Conservation (phyloP, 2,113 vertebrate species). For the Ageneiosus marmoratus region DNA sequence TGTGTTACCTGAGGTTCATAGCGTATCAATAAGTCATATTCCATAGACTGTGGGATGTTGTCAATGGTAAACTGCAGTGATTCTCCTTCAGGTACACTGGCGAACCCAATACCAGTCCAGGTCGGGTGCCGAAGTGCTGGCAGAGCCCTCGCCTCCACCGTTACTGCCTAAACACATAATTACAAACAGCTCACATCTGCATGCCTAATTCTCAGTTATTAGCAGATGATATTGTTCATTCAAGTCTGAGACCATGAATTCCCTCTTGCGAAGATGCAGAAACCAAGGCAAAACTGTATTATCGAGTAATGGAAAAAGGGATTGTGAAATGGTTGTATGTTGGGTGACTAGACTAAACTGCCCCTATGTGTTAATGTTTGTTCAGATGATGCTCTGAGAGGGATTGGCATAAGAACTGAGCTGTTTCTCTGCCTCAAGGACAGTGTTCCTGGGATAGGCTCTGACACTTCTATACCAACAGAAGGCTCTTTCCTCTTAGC, state of each 20-base stretch:
- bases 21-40: conserved; percentile 90
- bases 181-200: neutral
- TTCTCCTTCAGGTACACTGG: conserved; percentile 85
- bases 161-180: conserved; percentile 76
- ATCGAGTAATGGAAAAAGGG: neutral
- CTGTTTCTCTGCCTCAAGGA: neutral
- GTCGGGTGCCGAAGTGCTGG: conserved; percentile 82
- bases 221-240: neutral
- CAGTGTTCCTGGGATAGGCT: neutral
- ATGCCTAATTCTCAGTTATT: neutral
- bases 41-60: conserved; percentile 91
- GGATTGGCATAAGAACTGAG: neutral
- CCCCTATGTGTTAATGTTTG: neutral
- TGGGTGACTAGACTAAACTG: neutral
- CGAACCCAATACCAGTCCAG: conserved; percentile 93
- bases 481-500: neutral
- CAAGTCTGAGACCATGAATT: neutral
- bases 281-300: neutral
- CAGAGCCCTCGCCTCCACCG: conserved; percentile 78
- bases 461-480: neutral
- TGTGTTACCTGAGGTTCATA: conserved; percentile 92
- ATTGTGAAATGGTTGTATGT: neutral
- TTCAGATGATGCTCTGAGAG: neutral
- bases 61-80: conserved; percentile 86
- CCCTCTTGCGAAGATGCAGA: neutral